Conservation (phyloP, 2,113 vertebrate genomes). For the Petaurus breviceps region DNA sequence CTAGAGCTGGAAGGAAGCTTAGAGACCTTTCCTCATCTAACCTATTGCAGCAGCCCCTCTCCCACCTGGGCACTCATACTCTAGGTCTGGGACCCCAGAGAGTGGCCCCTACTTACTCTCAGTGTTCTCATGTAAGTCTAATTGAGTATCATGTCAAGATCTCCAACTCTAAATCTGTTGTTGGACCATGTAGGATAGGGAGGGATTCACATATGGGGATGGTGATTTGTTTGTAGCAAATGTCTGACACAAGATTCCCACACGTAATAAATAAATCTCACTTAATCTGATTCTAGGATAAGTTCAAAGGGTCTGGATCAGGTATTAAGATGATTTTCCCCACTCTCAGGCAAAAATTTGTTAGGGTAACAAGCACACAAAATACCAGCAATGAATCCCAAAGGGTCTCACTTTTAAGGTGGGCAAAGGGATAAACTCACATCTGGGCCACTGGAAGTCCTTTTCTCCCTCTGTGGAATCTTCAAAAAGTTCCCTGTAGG, state of each 20-base stretch:
- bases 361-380: background rate
- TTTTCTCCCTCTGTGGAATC: background rate
- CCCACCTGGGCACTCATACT: background rate
- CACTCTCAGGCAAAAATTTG: background rate
- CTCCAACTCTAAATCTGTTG: background rate
- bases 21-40: background rate
- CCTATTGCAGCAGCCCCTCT: background rate
- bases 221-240: too few relatives aligned
- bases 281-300: background rate
- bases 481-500: background rate
- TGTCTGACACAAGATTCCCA: background rate
- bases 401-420: background rate
- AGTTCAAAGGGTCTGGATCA: background rate
- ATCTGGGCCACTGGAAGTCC: background rate
- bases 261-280: background rate
- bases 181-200: background rate
- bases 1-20: background rate
- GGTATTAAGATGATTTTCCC: background rate
- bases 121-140: background rate
- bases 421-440: background rate
- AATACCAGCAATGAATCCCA: background rate
- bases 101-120: background rate
- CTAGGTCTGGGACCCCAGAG: background rate
- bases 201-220: too few relatives aligned
- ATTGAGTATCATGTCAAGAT: background rate